These are phyloP conservation scores for Cybosia mesomella DNA, from an alignment of 2,888 invertebrate species.

Conservation along the genomic window DNA sequence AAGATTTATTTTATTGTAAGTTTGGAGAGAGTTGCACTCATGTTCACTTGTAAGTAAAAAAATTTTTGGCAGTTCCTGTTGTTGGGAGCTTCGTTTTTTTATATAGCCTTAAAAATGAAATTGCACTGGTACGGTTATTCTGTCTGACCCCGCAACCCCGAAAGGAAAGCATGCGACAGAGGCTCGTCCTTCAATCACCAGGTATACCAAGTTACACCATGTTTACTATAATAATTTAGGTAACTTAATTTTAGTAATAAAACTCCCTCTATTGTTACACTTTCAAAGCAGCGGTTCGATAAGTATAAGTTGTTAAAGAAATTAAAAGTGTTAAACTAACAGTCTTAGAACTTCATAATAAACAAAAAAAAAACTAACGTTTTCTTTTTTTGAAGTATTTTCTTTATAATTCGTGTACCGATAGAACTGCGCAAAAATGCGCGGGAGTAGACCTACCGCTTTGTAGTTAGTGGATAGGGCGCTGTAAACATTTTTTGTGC, in stretches of 20 bases:
- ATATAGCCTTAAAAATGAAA: too few species aligned
- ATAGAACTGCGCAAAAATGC: slow-evolving; percentile 9
- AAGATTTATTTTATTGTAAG: slow-evolving; percentile 12
- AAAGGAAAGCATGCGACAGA: too few species aligned
- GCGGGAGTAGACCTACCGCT: slow-evolving; percentile 33
- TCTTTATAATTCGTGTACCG: neutral
- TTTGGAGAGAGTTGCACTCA: slow-evolving; percentile 1
- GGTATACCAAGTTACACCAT: too few species aligned
- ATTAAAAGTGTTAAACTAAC: neutral
- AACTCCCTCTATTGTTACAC: neutral
- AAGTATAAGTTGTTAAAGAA: neutral
- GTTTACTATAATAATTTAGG: too few species aligned
- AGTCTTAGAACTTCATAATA: neutral
- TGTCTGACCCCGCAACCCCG: too few species aligned
- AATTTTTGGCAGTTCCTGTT: neutral
- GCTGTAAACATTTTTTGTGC: slow-evolving; percentile 37
- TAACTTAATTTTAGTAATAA: neutral
- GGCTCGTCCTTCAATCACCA: too few species aligned
- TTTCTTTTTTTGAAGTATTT: neutral
- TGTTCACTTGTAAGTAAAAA: neutral
- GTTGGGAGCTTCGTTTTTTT: too few species aligned
- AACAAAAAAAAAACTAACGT: neutral
- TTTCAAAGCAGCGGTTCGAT: neutral
- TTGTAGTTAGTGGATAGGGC: slow-evolving; percentile 40
- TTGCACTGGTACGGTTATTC: too few species aligned